A percentile compares a stretch with the other conserved stretches of the same genome.
Evolutionary conservation across 2,113 vertebrate genomes (phyloP).

Genomic region (Oriolus oriolus): DNA sequence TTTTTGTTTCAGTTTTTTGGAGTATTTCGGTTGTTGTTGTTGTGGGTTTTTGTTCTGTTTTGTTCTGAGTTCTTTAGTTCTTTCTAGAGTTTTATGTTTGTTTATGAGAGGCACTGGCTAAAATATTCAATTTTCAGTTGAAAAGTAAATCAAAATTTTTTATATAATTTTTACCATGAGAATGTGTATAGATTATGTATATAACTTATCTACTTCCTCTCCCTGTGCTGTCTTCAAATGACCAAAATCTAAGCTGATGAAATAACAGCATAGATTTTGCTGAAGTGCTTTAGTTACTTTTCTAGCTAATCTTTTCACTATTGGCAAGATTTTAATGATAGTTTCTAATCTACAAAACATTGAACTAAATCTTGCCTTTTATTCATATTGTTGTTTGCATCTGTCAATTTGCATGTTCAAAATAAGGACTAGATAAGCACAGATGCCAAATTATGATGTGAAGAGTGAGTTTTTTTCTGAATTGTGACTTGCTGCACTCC

Average conservation of each 20-base stretch:
- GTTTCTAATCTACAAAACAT: neutral
- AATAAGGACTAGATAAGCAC: neutral
- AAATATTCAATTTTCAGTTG: neutral
- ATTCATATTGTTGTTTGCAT: neutral
- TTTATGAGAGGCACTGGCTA: neutral
- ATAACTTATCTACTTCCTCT: neutral
- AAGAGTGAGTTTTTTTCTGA: neutral
- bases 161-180: neutral
- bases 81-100: neutral
- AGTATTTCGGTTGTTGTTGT: neutral
- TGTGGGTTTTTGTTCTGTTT: neutral
- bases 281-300: neutral
- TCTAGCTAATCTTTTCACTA: neutral
- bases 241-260: neutral
- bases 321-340: neutral
- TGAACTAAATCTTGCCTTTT: slow-evolving; percentile 15
- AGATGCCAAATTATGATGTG: neutral
- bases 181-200: neutral
- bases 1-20: neutral
- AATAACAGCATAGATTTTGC: neutral
- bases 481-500: neutral
- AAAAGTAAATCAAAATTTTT: neutral
- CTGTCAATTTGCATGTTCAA: slow-evolving; percentile 15
- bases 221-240: neutral
- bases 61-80: neutral